Base-by-base conservation (phyloP, 1,140 invertebrate genomes). In the Tribolium madens region DNA sequence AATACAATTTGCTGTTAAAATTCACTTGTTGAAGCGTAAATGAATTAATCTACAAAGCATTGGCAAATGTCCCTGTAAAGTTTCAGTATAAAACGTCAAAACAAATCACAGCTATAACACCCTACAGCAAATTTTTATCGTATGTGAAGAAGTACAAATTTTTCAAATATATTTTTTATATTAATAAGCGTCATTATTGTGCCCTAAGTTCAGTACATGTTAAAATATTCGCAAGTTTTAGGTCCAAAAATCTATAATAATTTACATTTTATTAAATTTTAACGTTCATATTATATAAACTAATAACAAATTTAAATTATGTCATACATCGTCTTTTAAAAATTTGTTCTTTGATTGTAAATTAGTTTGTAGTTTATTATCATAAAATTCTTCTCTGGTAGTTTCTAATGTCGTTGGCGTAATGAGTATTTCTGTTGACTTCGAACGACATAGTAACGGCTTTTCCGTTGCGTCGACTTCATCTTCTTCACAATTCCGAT, bases 341-440 rank as follows among this genome's bases (percentile, higher is more conserved):
- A 36, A 76, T 53, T 60, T 76, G 15, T 75, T 15, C 48, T 75
- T 53, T 6, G 72, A 48, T 72, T 76, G 68, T 60, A 75, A 75
- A 18, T 79, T 73, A 47, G 17, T 79, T 76, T 75, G 73, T 47
- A 74, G 57, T 52, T 79, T 81, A 70, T 77, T 75, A 47, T 79
- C 79, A 70, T 69, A 76, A 9, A 36, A 76, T 46, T 72, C 52
- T 18, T 79, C 78, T 73, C 64, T 79, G 47, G 64, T 70, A 50
- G 75, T 69, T 73, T 31, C 78, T 79, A 81, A 68, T 9, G 78
- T 81, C 17, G 70, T 80, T 69, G 80, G 80, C 42, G 80, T 76
- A 60, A 81, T 81, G 7, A 81, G 73, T 18, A 81, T 81, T 80
- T 81, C 80, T 70, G 64, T 2, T 15, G 71, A 75, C 50, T 79